phyloP scores from a whole-genome alignment of 2,888 invertebrate genomes.

The Leptinotarsa tumamoca region DNA sequence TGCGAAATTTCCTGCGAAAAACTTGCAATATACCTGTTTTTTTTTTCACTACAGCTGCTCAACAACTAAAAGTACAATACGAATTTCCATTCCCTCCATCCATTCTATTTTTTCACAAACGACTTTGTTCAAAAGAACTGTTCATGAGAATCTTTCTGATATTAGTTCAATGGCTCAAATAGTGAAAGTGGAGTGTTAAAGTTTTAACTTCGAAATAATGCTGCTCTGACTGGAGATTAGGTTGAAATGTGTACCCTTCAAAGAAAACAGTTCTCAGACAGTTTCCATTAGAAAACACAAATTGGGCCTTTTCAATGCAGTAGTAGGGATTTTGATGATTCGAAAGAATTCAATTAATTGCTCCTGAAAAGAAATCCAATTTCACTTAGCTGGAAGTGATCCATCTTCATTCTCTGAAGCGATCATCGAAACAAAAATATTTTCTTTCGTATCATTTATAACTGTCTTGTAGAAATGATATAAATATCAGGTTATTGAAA shows the following conservation, averaged over 20 bases:
- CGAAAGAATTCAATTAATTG: background rate
- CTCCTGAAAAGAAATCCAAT: background rate
- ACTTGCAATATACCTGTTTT: too few relatives aligned
- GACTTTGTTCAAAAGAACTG: too few relatives aligned
- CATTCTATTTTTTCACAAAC: too few relatives aligned
- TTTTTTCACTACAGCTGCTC: too few relatives aligned
- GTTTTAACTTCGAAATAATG: background rate
- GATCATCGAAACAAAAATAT: too few relatives aligned
- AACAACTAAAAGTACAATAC: too few relatives aligned
- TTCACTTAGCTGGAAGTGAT: background rate
- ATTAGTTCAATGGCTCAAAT: background rate
- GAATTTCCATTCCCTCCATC: too few relatives aligned
- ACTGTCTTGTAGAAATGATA: too few relatives aligned
- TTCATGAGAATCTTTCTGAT: too few relatives aligned
- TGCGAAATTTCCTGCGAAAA: too few relatives aligned
- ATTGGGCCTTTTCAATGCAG: background rate
- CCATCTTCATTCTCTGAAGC: background rate
- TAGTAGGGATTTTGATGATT: background rate
- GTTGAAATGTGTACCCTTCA: background rate
- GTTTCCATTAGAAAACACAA: background rate
- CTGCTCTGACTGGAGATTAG: background rate
- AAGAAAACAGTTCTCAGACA: background rate
- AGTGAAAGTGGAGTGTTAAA: background rate
- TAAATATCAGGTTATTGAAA: too few relatives aligned
- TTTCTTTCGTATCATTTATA: too few relatives aligned